Evolutionary conservation across 2,797 vertebrate species (phyloP).

Genomic region (Typhlichthys eigenmanni): DNA sequence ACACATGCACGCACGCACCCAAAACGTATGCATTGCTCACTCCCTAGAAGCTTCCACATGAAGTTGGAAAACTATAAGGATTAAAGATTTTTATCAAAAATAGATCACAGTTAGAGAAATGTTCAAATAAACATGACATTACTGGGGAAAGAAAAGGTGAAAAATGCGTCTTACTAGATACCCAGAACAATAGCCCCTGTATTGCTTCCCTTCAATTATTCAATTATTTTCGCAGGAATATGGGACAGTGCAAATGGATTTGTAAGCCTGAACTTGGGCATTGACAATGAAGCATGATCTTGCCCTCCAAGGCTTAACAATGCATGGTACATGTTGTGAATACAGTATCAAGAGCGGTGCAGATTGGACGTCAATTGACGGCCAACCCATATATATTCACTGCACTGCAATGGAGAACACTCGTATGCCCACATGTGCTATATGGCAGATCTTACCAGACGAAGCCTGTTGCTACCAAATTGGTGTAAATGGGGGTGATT

Average conservation of each 20-base stretch:
- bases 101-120: conserved; percentile 54
- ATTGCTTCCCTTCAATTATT: conserved; percentile 29
- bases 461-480: neutral
- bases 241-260: conserved; percentile 5
- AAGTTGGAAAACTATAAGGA: conserved; percentile 35
- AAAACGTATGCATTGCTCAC: conserved; percentile 32
- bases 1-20: neutral
- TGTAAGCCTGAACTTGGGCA: conserved; percentile 11
- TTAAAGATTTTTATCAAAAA: conserved; percentile 68
- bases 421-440: no score
- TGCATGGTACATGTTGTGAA: conserved; percentile 1
- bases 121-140: conserved; percentile 41
- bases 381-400: neutral
- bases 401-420: neutral
- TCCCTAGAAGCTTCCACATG: conserved; percentile 33
- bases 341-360: conserved; percentile 3
- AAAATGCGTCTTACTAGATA: conserved; percentile 36
- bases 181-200: conserved; percentile 16
- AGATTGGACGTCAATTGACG: neutral
- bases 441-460: neutral
- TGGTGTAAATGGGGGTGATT: neutral
- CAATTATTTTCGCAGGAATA: conserved; percentile 18
- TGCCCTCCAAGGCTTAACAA: neutral
- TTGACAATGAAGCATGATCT: conserved; percentile 16
- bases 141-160: conserved; percentile 17